Conservation (phyloP, 2,797 vertebrate species). For the Echeneis naucrates region DNA sequence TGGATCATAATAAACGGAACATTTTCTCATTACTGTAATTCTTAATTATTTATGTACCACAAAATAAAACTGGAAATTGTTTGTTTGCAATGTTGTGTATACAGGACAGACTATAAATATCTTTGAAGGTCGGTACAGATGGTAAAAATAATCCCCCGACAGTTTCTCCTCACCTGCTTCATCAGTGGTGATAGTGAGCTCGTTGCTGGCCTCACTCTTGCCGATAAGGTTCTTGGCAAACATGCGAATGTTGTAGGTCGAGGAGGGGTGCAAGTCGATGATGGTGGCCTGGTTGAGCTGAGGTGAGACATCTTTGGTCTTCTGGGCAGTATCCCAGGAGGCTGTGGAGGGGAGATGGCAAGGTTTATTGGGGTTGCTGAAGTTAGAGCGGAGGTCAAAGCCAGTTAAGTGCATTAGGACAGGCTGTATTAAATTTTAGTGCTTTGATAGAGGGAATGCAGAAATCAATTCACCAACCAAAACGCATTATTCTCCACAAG, state of each 20-base stretch:
- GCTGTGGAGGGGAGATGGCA: conserved; percentile 79
- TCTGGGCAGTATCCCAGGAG: conserved; percentile 97
- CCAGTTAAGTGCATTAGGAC: conserved; percentile 59
- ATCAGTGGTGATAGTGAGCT: conserved; percentile 98
- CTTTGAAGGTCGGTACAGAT: background rate
- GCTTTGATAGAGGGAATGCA: conserved; percentile 32
- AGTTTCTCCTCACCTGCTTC: conserved; percentile 90
- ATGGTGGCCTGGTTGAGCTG: conserved; percentile 99
- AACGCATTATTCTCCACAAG: background rate
- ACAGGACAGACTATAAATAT: background rate
- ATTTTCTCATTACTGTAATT: background rate
- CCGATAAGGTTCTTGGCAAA: conserved; percentile 98
- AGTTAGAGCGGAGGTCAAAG: conserved; percentile 54
- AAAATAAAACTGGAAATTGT: background rate
- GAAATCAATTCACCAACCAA: conserved; percentile 32
- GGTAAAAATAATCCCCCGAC: background rate
- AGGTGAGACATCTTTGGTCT: conserved; percentile 98
- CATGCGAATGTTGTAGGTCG: conserved; percentile 99
- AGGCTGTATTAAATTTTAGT: conserved; percentile 33
- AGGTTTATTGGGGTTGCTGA: conserved; percentile 59
- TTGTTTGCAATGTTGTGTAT: background rate
- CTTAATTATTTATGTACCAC: background rate
- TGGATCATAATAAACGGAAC: background rate
- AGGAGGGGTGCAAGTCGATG: conserved; percentile 98
- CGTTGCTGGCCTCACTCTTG: conserved; percentile 98